Evolutionary conservation across 2,797 vertebrate genomes (phyloP), one percentile per base, ranked within the genome.

Genomic region (Adelosebastes latens): DNA sequence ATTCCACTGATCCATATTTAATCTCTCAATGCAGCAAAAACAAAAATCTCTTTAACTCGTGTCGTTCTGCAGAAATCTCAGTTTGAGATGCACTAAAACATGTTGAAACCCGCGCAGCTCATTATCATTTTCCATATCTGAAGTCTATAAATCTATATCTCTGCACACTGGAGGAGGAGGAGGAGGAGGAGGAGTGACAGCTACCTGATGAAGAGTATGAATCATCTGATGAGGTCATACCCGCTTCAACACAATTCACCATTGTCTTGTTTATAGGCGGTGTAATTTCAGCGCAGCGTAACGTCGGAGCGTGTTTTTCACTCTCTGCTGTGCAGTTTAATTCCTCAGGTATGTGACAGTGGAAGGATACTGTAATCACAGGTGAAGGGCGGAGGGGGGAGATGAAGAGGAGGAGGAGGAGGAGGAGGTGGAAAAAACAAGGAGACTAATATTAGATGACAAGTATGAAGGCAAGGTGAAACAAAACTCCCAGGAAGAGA

Each of bases 321-420:
- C 25, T 20, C 2, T 4, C 4, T 69, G 27, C 12, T 22, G 70
- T 56, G 24, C 4, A 2, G 56, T 4, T 69, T 75, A 63, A 86
- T 89, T 87, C 81, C 55, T 80, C 75, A 86, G 83, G 81, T 63
- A 83, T 87, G 81, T 68, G 74, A 68, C 83, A 76, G 76, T 86
- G 81, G 85, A 88, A 87, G 78, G 61, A 79, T 29, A 81, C 46
- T 76, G 80, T 82, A 81, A 71, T 85, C 53, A 80, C 76, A 86
- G 83, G 81, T 83, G 31, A 34, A 32, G 53, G 22, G 31, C 29
- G 29, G 22, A 3, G 11, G 29, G 34, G 18, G 6, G 20, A 14
- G 32, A 9, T 5, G 20, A 24, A 14, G 29, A 52, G 5, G 16
- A 53, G 49, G 39, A 18, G 42, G 10, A 32, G 31, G 31, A 32